Evolutionary conservation across 92 coral and sea anemone genomes (phyloP), one percentile per base, ranked within the genome.

Genomic region (Diadumene lineata): DNA sequence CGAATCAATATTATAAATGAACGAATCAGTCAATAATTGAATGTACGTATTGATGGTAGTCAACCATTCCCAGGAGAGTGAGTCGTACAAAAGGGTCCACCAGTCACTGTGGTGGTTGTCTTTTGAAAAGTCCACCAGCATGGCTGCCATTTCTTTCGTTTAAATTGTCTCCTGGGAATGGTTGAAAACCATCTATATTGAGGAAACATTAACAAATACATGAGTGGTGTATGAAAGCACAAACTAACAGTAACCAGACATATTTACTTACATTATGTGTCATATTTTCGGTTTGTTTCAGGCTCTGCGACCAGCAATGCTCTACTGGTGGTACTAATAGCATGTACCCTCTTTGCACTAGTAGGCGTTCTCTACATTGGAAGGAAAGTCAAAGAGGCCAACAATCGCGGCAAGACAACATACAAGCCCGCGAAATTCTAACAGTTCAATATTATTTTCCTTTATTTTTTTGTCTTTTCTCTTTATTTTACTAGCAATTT

Each of bases 311-410:
- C 84, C 32, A 72, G 90, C 57, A 77, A 84, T 66, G 76, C 73
- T 16, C 75, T 91, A 28, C 53, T 91, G 75, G 63, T 87, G 17
- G 85, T 81, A 0, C 80, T 91, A 43, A 85, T 89, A 0, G 84
- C 81, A n/a, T 87, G 83, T 56, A 80, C 92, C 24, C 53, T 87
- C 16, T 68, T 91, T 4, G 92, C 97, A 58, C 71, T 91, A 31
- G 81, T 84, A 51, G 97, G 97, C 8, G 84, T 91, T 13, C 31
- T 84, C 27, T 81, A 84, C 82, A 66, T 85, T 30, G 85, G 89
- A 21, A 44, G 75, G n/a, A 78, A 68, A 27, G 75, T 87, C 55
- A 78, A 78, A 34, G 78, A 76, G 48, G 79, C 79, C 70, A 50
- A 66, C 69, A 74, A 61, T 26, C 84, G 92, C 58, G 76, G 84